Evolutionary conservation across 2,888 invertebrate genomes (phyloP).

Genomic region (Stramonita haemastoma): DNA sequence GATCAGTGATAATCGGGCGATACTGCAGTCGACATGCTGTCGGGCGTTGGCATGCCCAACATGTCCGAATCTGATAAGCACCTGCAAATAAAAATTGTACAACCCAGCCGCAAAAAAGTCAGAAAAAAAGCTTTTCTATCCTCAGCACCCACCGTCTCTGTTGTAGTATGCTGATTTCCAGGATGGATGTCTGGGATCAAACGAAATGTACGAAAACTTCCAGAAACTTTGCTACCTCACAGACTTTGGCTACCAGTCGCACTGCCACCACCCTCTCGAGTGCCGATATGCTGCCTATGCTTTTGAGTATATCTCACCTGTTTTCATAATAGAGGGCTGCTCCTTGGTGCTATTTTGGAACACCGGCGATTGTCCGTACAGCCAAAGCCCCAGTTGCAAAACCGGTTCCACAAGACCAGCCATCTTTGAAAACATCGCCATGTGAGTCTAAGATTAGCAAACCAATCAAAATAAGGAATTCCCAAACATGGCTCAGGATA

Average conservation of each 20-base stretch:
- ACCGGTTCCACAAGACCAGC: slow-evolving; percentile 52
- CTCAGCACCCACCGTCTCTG: not conserved
- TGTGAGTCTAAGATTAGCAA: slow-evolving; percentile 47
- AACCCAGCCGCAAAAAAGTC: not conserved
- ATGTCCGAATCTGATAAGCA: not conserved
- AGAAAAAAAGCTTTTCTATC: not conserved
- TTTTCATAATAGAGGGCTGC: slow-evolving; percentile 49
- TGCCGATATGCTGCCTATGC: slow-evolving; percentile 42
- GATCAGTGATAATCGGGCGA: too few relatives aligned
- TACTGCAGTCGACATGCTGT: not conserved
- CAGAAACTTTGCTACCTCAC: not conserved
- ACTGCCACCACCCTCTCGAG: slow-evolving; percentile 51
- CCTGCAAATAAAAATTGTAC: not conserved
- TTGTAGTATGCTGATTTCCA: not conserved
- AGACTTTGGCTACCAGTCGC: slow-evolving; percentile 28
- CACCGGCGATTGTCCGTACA: slow-evolving; percentile 40
- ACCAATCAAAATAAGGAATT: slow-evolving; percentile 46
- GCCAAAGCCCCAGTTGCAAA: slow-evolving; percentile 47
- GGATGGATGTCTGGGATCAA: not conserved
- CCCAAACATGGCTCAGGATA: not conserved
- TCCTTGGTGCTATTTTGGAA: slow-evolving; percentile 50
- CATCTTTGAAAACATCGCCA: slow-evolving; percentile 53
- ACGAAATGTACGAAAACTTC: not conserved
- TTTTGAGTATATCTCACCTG: slow-evolving; percentile 39
- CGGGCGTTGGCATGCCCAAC: not conserved